Base-by-base conservation (phyloP, 1,140 invertebrate genomes). In the Zelostemma sp. region DNA sequence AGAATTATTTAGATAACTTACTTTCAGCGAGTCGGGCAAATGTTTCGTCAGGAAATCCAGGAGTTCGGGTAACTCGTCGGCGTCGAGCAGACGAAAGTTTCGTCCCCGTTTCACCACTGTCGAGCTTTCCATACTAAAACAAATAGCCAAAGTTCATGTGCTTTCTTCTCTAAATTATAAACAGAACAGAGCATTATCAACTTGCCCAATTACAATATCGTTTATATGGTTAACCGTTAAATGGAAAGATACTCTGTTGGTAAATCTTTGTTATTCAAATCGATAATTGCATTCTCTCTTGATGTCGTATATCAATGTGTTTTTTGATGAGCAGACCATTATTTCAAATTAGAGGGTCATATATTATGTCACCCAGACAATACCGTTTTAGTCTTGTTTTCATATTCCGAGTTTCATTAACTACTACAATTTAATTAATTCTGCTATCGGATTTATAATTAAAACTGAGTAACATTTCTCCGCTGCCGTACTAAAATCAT, bases 21-120 rank as follows among this genome's bases (percentile, higher is more conserved):
- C 93, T 90, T 94, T 94, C 69, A 94, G 87, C 75, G 93, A 93
- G 85, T 93, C 91, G 73, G 93, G 93, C 84, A 93, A 88, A 88
- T 90, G 91, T 84, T 88, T 87, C 76, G 89, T 89, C 75, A 94
- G 88, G 80, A 90, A 88, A 80, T 93, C 90, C 83, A 93, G 88
- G 76, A 93, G 90, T 81, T 89, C 89, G 78, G 91, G 90, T 84
- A 93, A 89, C 87, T 93, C 92, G 78, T 92, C 90, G 88, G 93
- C 90, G 85, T 89, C 86, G 77, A 93, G 89, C 87, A 93, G 89
- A 90, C 91, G 91, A 88, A 94, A 94, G 87, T 93, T 92, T 87
- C 89, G 92, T 80, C 93, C 92, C 87, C 76, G 77, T 79, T 84
- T 76, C 61, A 82, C 71, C 63, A 73, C 79, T 60, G 78, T 68